phyloP scores from a whole-genome alignment of 2,113 vertebrate genomes.

The Pedionomus torquatus region DNA sequence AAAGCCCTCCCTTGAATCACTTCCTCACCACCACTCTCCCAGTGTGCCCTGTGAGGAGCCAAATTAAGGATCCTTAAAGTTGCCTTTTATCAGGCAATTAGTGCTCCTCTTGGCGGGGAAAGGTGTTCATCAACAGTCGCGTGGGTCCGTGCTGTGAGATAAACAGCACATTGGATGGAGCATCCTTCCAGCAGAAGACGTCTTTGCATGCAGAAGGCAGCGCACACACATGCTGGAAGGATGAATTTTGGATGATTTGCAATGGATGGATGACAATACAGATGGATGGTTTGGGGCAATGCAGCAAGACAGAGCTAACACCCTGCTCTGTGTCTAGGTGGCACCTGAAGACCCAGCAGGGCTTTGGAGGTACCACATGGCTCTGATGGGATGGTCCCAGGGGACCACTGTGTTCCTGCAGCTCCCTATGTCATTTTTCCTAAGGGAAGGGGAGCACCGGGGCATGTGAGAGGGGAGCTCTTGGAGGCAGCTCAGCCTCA shows the following conservation, averaged over 20 bases:
- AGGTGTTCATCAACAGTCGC: background rate
- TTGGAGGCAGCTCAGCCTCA: background rate
- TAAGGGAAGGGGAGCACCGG: fast-evolving
- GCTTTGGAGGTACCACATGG: background rate
- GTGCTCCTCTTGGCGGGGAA: background rate
- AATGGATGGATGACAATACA: too few relatives aligned
- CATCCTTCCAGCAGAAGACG: background rate
- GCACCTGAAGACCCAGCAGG: background rate
- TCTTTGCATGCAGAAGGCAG: background rate
- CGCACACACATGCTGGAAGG: fast-evolving
- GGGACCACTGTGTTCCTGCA: fast-evolving
- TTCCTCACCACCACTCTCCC: fast-evolving
- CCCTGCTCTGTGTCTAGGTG: fast-evolving
- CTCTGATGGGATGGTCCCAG: background rate
- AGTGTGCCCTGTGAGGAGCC: background rate
- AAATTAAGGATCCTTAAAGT: background rate
- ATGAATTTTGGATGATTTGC: background rate
- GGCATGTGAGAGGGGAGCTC: background rate
- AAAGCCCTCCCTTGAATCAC: background rate
- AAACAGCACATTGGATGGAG: fast-evolving
- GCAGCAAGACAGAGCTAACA: background rate
- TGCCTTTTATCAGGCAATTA: background rate
- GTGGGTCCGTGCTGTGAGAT: fast-evolving
- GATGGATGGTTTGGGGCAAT: background rate
- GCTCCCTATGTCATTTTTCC: fast-evolving